phyloP scores from a whole-genome alignment of 2,797 vertebrate species.

The Cuculus canorus region DNA sequence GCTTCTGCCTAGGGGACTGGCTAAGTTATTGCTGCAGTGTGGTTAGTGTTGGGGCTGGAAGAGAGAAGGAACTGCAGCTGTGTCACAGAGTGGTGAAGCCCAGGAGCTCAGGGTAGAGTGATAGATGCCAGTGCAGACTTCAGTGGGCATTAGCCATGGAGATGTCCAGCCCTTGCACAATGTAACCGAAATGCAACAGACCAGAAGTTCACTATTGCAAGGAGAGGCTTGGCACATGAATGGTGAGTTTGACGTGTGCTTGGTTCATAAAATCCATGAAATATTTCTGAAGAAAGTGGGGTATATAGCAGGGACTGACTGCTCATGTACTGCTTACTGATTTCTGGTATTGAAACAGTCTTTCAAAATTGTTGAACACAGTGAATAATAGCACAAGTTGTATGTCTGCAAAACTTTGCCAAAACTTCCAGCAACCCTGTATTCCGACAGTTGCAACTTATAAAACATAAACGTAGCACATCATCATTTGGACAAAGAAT shows the following conservation, averaged over 20 bases:
- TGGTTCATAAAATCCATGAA: accelerated
- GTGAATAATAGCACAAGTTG: not conserved
- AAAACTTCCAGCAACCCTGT: not conserved
- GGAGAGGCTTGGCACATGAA: accelerated
- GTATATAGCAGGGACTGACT: not conserved
- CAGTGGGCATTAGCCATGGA: accelerated
- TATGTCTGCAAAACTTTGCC: not conserved
- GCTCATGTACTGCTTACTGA: accelerated
- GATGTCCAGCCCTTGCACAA: accelerated
- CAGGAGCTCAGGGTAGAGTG: accelerated
- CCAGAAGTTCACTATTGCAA: accelerated
- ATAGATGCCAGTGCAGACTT: not conserved
- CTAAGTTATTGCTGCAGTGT: not conserved
- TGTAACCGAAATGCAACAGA: accelerated
- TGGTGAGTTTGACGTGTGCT: accelerated
- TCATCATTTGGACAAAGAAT: not conserved
- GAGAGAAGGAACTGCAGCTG: not conserved
- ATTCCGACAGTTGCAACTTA: not conserved
- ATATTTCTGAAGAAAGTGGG: accelerated
- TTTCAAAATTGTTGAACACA: not conserved
- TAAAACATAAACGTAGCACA: not conserved
- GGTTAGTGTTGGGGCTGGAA: not conserved
- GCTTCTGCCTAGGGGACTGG: not conserved
- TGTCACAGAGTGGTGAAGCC: not conserved
- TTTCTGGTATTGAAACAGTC: not conserved